phyloP scores from a whole-genome alignment of 2,113 vertebrate species.

The Actinemys pallida region DNA sequence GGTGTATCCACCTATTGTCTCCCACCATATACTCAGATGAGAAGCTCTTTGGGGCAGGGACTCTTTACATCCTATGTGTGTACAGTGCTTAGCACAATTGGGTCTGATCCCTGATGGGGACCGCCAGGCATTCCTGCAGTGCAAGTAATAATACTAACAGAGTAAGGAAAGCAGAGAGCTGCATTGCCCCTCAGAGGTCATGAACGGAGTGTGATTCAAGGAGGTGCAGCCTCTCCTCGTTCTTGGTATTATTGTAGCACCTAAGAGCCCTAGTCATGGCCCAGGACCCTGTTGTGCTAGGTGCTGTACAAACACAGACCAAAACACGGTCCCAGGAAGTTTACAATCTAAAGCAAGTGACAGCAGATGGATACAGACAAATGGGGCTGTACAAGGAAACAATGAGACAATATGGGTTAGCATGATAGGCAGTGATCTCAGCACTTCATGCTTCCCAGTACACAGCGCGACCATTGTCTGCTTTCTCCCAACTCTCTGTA shows the following conservation, averaged over 20 bases:
- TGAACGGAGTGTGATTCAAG: neutral
- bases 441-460: neutral
- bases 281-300: neutral
- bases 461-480: neutral
- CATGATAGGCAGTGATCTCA: neutral
- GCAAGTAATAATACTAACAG: neutral
- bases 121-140: neutral
- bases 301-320: neutral
- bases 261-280: neutral
- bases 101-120: neutral
- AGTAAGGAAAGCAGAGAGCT: neutral
- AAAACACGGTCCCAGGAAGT: neutral
- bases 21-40: neutral
- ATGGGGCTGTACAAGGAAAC: neutral
- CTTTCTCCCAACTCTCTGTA: neutral
- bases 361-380: neutral
- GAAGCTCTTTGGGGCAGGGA: neutral
- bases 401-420: neutral
- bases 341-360: neutral
- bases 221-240: neutral
- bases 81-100: neutral
- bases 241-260: neutral
- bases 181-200: neutral
- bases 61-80: neutral
- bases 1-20: neutral